These are phyloP conservation scores for Rhabdophis nuchalis DNA, from an alignment of 2,797 vertebrate species.

Conservation along the genomic window DNA sequence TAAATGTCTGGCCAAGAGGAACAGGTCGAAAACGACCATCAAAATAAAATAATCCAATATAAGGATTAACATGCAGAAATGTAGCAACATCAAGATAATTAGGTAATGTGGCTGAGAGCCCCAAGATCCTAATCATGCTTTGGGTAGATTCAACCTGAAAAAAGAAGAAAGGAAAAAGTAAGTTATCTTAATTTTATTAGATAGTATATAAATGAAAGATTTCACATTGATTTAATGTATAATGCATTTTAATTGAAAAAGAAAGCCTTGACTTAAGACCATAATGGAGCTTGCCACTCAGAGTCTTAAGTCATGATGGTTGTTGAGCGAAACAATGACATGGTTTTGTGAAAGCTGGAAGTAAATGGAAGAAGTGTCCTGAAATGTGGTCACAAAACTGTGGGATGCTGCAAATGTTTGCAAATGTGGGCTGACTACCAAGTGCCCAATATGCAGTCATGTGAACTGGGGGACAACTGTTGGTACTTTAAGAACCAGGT, in stretches of 20 bases:
- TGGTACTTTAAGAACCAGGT: neutral
- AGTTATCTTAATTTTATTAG: slow-evolving; percentile 14
- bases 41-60: slow-evolving; percentile 94
- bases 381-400: neutral
- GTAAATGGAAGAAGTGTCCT: neutral
- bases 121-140: slow-evolving; percentile 98
- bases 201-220: neutral
- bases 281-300: neutral
- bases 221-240: neutral
- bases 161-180: neutral
- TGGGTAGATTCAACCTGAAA: slow-evolving; percentile 94
- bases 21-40: slow-evolving; percentile 94
- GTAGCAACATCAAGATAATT: slow-evolving; percentile 94
- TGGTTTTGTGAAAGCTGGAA: neutral
- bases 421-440: neutral
- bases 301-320: neutral
- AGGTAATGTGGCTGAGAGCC: slow-evolving; percentile 94
- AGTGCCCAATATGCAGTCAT: neutral
- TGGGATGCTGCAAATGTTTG: neutral
- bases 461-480: neutral
- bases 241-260: neutral
- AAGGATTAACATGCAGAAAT: slow-evolving; percentile 96
- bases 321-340: neutral
- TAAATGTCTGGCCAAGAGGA: slow-evolving; percentile 91
- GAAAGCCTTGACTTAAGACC: neutral